Evolutionary conservation across 2,113 vertebrate species (phyloP).

Genomic region (Callospermophilus lateralis): DNA sequence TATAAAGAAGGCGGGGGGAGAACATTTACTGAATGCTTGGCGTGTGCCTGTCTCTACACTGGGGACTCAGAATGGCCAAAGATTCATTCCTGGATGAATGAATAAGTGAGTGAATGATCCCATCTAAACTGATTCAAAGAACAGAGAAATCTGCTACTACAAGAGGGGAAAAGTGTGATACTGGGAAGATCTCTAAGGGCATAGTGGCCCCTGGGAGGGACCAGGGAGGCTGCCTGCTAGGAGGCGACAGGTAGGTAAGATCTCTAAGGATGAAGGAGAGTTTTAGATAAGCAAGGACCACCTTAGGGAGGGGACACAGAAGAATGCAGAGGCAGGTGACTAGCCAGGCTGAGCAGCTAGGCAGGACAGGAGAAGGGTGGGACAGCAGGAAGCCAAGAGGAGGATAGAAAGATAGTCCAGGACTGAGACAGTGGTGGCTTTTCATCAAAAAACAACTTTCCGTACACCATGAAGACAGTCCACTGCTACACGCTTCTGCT

Average conservation of each 20-base stretch:
- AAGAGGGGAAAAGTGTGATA: background rate
- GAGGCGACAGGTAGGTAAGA: background rate
- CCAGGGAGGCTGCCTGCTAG: background rate
- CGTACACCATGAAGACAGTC: background rate
- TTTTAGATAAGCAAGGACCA: background rate
- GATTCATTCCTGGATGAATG: background rate
- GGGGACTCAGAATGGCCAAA: background rate
- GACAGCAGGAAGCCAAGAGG: background rate
- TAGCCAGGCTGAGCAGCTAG: accelerated
- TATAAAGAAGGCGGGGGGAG: background rate
- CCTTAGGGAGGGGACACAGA: background rate
- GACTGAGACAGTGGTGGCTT: background rate
- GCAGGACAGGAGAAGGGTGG: background rate
- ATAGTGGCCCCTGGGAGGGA: background rate
- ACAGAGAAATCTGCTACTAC: background rate
- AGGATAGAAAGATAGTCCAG: background rate
- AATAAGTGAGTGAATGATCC: background rate
- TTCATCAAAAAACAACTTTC: background rate
- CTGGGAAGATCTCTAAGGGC: background rate
- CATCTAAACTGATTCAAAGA: background rate
- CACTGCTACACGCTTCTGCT: background rate
- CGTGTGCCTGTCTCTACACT: background rate
- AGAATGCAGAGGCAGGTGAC: too few relatives aligned
- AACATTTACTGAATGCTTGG: background rate
- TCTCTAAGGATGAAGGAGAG: background rate